Evolutionary conservation across 1,140 invertebrate species (phyloP), one percentile per base, ranked within the genome.

Genomic region (Cydia pomonella): DNA sequence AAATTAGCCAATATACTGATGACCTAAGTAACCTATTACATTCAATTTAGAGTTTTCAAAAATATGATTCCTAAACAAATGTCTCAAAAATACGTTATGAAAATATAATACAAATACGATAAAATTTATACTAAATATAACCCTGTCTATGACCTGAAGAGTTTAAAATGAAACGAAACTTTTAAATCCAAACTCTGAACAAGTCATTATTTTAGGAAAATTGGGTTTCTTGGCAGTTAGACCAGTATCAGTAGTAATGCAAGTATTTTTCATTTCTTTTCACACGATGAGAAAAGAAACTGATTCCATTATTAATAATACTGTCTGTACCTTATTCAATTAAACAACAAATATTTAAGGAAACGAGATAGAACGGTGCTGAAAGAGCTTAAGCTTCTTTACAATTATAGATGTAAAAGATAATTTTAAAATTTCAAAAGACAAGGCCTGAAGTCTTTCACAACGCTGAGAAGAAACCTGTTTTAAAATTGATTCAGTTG

Each of bases 81-180:
- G 80, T 93, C 89, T 93, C 89, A 93, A 93, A 93, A 92, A 92
- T 91, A 91, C 86, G 75, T 93, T 92, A 92, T 93, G 90, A 92
- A 92, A 93, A 93, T 92, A 92, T 93, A 92, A 93, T 92, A 90
- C 88, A 90, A 90, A 93, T 91, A 92, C 90, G 87, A 91, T 93
- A 93, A 93, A 92, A 92, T 92, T 93, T 92, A 93, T 92, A 92
- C 90, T 93, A 91, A 92, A 93, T 92, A 92, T 92, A 92, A 93
- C 91, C 91, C 91, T 93, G 90, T 93, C 89, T 91, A 92, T 92
- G 91, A 93, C 91, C 91, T 93, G 91, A 91, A 92, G 89, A 92
- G 88, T 92, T 90, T 83, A 87, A 92, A 87, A 79, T 80, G 86
- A 92, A 87, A 59, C 53, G 73, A 84, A 83, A 80, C 85, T 84